Evolutionary conservation across 2,888 invertebrate genomes (phyloP), one percentile per base, ranked within the genome.

Genomic region (Unio pictorum): DNA sequence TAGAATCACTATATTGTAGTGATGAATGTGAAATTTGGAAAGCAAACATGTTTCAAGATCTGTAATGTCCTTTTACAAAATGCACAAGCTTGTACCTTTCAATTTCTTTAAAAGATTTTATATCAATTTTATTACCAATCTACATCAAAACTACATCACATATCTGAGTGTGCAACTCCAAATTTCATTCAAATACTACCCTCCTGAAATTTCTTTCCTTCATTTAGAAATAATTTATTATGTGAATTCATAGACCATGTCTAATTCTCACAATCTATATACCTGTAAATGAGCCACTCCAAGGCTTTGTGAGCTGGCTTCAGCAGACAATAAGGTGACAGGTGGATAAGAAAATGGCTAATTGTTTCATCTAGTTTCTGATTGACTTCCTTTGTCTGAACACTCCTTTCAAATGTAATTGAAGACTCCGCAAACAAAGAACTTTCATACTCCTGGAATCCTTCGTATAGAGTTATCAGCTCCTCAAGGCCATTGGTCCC

Each of bases 271-370:
- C 45, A 45, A 45, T 45, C 11, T 11, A n/a, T 34, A 23, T 76
- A 80, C 91, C 92, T 93, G 84, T 95, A 93, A 62, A 99, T 93
- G 4, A 99, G 92, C 98, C 98, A 99, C 91, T 99, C 99, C 63
- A 99, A 89, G 3, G 96, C 94, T 91, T 97, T 96, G 79, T 97
- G 96, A 0, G 96, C 93, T 11, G 94, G 93, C 82, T 94, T 95
- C 0, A 97, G 91, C 65, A 96, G 92, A 80, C 99, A 94, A 88
- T 97, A 98, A 0, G 99, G 99, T 1, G 97, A 95, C 6, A 98
- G 78, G 30, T 82, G 92, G 3, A 94, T 90, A 0, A 99, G 91
- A 90, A 98, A 98, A 76, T 93, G 93, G 67, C 93, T 92, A 30
- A 99, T 94, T 5, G 92, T 92, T 58, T 92, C 91, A 90, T 98